Evolutionary conservation across 2,113 vertebrate species (phyloP).

Genomic region (Silurus asotus): DNA sequence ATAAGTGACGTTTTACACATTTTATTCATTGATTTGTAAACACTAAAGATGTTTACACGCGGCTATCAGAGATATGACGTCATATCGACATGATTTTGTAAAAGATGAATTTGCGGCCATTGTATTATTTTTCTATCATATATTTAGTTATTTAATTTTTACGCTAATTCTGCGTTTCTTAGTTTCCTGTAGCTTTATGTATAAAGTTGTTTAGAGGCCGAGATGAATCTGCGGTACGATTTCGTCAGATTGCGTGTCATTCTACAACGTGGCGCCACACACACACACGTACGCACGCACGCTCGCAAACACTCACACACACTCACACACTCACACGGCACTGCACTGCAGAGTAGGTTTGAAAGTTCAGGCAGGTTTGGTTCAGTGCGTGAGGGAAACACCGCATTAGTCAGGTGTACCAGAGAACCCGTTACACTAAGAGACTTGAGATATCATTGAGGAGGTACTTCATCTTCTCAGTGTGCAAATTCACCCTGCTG

Average conservation of each 20-base stretch:
- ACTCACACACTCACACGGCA: conserved; percentile 50
- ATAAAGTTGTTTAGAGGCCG: not conserved
- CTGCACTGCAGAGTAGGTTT: conserved; percentile 53
- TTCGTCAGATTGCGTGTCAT: conserved; percentile 62
- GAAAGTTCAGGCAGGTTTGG: not conserved
- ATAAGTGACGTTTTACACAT: not conserved
- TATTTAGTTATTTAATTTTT: not conserved
- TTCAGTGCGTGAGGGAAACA: not conserved
- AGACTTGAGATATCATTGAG: not conserved
- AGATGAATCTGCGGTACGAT: conserved; percentile 59
- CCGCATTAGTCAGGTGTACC: not conserved
- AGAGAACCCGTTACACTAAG: not conserved
- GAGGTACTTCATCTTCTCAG: too few relatives aligned
- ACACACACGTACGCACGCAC: conserved; percentile 50
- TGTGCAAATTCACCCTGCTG: not conserved
- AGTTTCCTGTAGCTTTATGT: not conserved
- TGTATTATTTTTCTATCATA: not conserved
- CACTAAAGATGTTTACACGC: too few relatives aligned
- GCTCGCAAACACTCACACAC: conserved; percentile 59
- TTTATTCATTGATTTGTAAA: not conserved
- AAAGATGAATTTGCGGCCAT: not conserved
- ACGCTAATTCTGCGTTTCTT: not conserved
- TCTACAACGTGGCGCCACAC: conserved; percentile 79
- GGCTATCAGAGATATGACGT: not conserved
- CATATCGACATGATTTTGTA: not conserved